A percentile compares a stretch with the other conserved stretches of the same genome.
Evolutionary conservation across 2,797 vertebrate species (phyloP).

Genomic region (Protosalanx chinensis): DNA sequence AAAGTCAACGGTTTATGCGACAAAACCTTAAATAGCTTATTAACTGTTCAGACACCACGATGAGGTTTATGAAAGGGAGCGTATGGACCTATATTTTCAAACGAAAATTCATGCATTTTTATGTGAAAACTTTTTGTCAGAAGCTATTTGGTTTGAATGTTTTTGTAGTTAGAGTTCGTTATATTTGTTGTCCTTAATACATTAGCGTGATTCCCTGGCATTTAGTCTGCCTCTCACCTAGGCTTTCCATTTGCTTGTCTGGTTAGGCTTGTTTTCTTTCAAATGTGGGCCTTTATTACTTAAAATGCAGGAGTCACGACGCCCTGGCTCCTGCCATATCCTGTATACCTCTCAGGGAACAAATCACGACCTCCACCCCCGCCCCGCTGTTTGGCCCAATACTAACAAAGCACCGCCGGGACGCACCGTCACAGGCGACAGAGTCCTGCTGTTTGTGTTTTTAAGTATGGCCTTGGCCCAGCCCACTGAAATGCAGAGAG

Average conservation of each 20-base stretch:
- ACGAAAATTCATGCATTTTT: no score
- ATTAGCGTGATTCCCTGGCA: background rate
- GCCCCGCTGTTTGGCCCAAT: conserved; percentile 66
- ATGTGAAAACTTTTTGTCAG: no score
- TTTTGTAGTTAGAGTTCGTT: background rate
- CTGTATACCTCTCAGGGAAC: conserved; percentile 79
- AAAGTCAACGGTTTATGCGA: no score
- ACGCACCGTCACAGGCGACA: conserved; percentile 59
- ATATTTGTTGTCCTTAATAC: background rate
- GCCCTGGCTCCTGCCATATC: conserved; percentile 85
- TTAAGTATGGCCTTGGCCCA: conserved; percentile 65
- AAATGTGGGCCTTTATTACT: conserved; percentile 59
- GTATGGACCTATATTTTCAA: no score
- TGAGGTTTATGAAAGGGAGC: no score
- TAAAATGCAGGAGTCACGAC: conserved; percentile 79
- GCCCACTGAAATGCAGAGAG: conserved; percentile 42
- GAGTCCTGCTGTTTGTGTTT: conserved; percentile 73
- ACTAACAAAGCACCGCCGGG: conserved; percentile 70
- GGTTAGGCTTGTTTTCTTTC: conserved; percentile 53
- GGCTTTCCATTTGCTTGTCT: conserved; percentile 5
- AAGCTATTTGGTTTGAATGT: no score
- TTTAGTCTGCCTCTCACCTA: background rate
- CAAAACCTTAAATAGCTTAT: no score
- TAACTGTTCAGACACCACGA: no score
- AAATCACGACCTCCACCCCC: conserved; percentile 79